Conservation (phyloP, 1,140 invertebrate species). For the Trialeurodes vaporariorum region DNA sequence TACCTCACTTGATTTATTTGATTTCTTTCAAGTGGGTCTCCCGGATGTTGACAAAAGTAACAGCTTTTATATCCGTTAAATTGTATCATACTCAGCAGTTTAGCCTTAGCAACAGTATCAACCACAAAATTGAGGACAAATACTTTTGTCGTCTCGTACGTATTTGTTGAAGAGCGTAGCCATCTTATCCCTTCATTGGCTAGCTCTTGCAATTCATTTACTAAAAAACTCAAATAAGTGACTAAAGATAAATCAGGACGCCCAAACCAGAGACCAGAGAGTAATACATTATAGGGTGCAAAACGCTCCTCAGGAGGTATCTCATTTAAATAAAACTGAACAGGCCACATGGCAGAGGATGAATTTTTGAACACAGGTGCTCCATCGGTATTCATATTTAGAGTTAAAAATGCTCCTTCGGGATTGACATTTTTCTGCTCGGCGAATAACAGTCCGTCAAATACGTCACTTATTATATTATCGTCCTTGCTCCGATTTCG, state of each 20-base stretch:
- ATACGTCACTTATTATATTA: too few relatives aligned
- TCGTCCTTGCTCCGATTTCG: too few relatives aligned
- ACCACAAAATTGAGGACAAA: background rate
- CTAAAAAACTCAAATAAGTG: background rate
- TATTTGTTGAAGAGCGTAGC: background rate
- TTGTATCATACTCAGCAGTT: background rate
- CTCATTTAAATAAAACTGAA: background rate
- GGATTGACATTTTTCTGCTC: too few relatives aligned
- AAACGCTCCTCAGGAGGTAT: background rate
- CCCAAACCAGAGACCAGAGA: background rate
- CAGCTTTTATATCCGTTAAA: background rate
- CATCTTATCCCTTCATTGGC: background rate
- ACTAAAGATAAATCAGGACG: background rate
- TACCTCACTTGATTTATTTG: background rate
- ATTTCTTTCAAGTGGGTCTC: background rate
- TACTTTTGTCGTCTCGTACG: background rate
- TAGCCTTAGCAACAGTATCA: background rate
- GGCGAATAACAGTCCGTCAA: too few relatives aligned
- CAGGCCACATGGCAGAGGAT: background rate
- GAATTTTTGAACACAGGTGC: background rate
- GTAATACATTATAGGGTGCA: background rate
- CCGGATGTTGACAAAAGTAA: background rate
- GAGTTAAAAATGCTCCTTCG: background rate
- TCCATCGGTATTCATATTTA: background rate
- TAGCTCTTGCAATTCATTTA: background rate